phyloP scores from a whole-genome alignment of 2,797 vertebrate genomes.

The Odontamblyopus rebecca region DNA sequence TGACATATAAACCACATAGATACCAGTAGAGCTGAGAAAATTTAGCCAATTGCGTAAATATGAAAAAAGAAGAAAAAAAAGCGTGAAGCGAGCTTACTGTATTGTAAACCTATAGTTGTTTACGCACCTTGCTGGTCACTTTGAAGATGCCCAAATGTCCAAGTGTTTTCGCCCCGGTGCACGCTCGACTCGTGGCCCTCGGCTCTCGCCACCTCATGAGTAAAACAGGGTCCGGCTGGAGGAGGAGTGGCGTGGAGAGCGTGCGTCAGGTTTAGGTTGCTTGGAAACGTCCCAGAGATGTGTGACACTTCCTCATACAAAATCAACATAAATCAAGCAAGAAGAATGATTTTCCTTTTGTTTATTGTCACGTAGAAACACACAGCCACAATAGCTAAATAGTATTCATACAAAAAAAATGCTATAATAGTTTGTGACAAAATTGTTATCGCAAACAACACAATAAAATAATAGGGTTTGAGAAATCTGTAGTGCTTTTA shows the following conservation, averaged over 20 bases:
- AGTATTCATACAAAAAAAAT: not conserved
- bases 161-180: not conserved
- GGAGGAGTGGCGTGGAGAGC: conserved; percentile 56
- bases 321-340: conserved; percentile 2
- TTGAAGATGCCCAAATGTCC: not conserved
- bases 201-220: not conserved
- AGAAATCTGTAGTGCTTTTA: conserved; percentile 3
- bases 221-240: not conserved
- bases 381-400: not conserved
- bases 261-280: conserved; percentile 74
- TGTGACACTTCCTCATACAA: conserved; percentile 37
- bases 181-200: not conserved
- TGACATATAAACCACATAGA: not conserved
- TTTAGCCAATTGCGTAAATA: too few species aligned
- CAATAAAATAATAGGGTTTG: not conserved
- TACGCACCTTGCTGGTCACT: not conserved
- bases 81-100: too few species aligned
- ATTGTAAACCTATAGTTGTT: not conserved
- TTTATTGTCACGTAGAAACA: conserved; percentile 35
- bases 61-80: too few species aligned
- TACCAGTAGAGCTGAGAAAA: not conserved
- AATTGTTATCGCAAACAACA: conserved; percentile 11
- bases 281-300: conserved; percentile 69
- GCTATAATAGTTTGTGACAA: not conserved
- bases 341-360: not conserved